Evolutionary conservation across 2,797 vertebrate genomes (phyloP).

Genomic region (Pangasius djambal): DNA sequence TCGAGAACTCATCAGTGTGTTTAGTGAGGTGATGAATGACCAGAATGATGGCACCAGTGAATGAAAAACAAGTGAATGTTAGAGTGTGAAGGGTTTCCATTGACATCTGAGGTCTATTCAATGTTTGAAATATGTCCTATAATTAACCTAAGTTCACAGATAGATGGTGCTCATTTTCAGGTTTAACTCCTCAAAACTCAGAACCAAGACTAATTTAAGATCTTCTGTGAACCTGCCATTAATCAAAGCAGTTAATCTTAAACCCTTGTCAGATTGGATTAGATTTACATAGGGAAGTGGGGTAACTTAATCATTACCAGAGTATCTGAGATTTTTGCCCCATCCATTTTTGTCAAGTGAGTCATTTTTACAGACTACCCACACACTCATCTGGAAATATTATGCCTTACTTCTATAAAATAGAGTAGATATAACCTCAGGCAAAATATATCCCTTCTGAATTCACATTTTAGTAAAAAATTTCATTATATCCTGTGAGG

Average conservation of each 20-base stretch:
- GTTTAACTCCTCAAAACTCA: neutral
- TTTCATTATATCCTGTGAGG: neutral
- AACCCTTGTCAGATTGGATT: neutral
- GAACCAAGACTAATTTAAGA: neutral
- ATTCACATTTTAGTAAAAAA: neutral
- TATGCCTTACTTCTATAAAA: neutral
- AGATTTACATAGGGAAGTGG: neutral
- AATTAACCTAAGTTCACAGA: neutral
- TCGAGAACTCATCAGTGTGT: constrained; percentile 47
- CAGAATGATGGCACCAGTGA: constrained; percentile 31
- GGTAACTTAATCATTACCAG: neutral
- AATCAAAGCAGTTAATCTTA: neutral
- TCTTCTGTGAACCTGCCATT: neutral
- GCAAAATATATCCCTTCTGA: neutral
- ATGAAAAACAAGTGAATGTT: constrained; percentile 45
- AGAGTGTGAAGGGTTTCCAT: constrained; percentile 35
- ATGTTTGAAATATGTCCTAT: constrained; percentile 17
- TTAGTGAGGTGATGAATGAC: constrained; percentile 45
- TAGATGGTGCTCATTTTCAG: neutral
- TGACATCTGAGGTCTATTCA: constrained; percentile 22
- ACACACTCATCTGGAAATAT: too few species aligned
- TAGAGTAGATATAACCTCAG: neutral
- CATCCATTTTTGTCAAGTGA: neutral
- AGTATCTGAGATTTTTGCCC: neutral
- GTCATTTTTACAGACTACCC: neutral